Base-by-base conservation (phyloP, 2,113 vertebrate genomes). In the Podarcis muralis region DNA sequence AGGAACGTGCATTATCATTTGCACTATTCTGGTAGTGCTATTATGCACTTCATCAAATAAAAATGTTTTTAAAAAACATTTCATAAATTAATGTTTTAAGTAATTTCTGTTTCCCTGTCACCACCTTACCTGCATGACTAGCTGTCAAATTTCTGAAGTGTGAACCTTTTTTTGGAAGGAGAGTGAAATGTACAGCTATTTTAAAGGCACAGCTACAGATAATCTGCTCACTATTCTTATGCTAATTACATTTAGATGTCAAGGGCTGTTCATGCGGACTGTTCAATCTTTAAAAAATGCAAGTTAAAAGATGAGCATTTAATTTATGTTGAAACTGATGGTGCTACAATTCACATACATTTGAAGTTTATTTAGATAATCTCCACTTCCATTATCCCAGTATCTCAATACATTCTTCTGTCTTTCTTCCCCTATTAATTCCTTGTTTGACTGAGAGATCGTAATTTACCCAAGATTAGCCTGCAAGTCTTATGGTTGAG, bases 101-200 rank as follows among this genome's bases (percentile, higher is more conserved):
- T 32, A 84, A 32, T 53, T 57, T 59, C 35, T 22, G 3, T 81
- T 81, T n/a, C 43, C 15, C 5, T 92, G 9, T 7, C 6, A 2
- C 68, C 72, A 90, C 12, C 82, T n/a, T 85, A 32, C 83, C 84
- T 87, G 30, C 57, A 89, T 72, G 72, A 32, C n/a, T 85, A 12
- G 75, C 85, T 40, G 84, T 89, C 23, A 48, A 37, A 20, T 27
- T 83, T 78, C 20, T 40, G 9, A 22, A 78, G 6, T 37, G 8
- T 78, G 37, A 48, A 68, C 25, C 30, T 87, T 18, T 32, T 32
- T 18, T 65, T 0, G 16, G 74, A 22, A 0, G 27, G 13, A 84
- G 15, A 30, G 6, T 66, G 40, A 83, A 69, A 68, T 0, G 0
- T 25, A 32, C 68, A 48, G 5, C 69, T 37, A 23, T 2, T 65